Percentiles rank a stretch among this genome's conserved stretches.
phyloP scores from a whole-genome alignment of 64 coral and sea anemone genomes.

The Pachyseris speciosa region DNA sequence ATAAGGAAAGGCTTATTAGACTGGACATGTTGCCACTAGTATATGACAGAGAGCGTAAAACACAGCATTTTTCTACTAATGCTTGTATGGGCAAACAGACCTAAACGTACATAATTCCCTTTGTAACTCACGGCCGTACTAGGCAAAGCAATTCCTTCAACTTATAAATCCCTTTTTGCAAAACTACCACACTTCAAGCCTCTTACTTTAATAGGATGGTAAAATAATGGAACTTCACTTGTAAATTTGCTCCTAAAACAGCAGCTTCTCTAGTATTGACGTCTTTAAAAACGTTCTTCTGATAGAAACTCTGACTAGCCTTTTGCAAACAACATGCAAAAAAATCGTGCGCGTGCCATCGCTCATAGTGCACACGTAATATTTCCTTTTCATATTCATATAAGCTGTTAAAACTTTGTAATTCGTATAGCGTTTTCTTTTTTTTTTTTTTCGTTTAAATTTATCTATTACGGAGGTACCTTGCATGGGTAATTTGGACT shows the following conservation, averaged over 20 bases:
- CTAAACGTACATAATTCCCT: slow-evolving; percentile 43
- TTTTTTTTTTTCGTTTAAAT: no score
- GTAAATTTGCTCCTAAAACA: background rate
- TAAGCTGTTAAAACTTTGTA: background rate
- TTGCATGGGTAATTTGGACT: background rate
- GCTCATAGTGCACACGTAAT: background rate
- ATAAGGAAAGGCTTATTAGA: no score
- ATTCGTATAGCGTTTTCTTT: background rate
- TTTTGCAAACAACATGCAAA: background rate
- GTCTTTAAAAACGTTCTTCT: slow-evolving; percentile 19
- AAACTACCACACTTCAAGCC: slow-evolving; percentile 54
- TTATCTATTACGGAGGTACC: background rate
- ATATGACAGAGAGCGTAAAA: no score
- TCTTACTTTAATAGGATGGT: slow-evolving; percentile 57
- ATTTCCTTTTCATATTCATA: background rate
- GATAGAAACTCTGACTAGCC: background rate
- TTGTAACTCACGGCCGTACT: slow-evolving; percentile 24
- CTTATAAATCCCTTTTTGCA: slow-evolving; percentile 21
- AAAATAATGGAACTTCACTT: slow-evolving; percentile 38
- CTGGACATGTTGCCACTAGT: no score
- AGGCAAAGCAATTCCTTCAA: no score
- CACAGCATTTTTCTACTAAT: no score
- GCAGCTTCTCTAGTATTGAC: slow-evolving; percentile 14
- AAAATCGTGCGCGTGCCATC: background rate
- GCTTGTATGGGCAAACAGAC: slow-evolving; percentile 1